Evolutionary conservation across 2,888 invertebrate genomes (phyloP).

Genomic region (Zygogramma bicolorata): DNA sequence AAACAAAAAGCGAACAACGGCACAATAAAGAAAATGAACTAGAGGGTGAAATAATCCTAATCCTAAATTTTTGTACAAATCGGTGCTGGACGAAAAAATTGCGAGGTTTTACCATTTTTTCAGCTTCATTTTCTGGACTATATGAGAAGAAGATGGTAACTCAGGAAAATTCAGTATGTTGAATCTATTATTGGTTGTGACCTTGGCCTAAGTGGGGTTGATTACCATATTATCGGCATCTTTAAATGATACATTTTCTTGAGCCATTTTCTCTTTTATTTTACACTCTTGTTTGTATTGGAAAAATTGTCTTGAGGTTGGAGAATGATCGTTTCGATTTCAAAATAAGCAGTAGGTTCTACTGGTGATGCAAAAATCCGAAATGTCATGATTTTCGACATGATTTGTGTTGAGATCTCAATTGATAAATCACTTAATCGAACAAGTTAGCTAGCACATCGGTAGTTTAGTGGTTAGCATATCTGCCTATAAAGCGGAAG

Average conservation of each 20-base stretch:
- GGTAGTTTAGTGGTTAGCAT: background rate
- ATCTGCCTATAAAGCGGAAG: too few species aligned
- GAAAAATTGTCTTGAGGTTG: background rate
- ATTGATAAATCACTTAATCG: constrained; percentile 2
- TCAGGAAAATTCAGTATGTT: background rate
- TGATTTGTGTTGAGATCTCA: background rate
- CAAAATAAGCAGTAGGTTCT: constrained; percentile 7
- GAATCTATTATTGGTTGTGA: constrained; percentile 2
- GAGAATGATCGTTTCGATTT: background rate
- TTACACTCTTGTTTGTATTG: background rate
- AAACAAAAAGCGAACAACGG: too few species aligned
- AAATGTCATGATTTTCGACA: too few species aligned
- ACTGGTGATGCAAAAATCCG: too few species aligned
- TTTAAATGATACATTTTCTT: too few species aligned
- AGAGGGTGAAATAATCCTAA: too few species aligned
- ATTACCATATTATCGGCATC: background rate
- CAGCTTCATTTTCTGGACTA: too few species aligned
- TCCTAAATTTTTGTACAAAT: too few species aligned
- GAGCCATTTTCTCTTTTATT: background rate
- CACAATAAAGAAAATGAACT: too few species aligned
- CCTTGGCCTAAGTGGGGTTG: background rate
- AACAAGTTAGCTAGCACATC: background rate
- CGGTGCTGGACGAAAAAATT: too few species aligned
- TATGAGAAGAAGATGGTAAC: background rate
- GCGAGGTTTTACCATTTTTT: too few species aligned